Conservation (phyloP, 2,797 vertebrate species). For the Alcedo quadribrachys region DNA sequence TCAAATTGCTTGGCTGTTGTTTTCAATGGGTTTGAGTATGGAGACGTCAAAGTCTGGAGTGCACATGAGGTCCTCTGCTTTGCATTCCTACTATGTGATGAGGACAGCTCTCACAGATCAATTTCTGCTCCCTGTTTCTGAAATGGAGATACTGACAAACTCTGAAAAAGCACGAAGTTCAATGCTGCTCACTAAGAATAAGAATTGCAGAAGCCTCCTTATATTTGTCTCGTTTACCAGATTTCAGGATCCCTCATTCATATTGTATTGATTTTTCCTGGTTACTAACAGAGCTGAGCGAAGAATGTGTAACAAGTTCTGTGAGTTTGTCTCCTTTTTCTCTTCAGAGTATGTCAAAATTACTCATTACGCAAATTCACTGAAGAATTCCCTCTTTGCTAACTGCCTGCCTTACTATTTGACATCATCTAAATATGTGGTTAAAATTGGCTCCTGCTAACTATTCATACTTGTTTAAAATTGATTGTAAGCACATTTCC, state of each 20-base stretch:
- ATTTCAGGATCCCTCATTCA: constrained; percentile 27
- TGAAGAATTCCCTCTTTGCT: background rate
- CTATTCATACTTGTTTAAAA: constrained; percentile 3
- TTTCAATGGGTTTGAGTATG: background rate
- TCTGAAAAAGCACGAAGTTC: background rate
- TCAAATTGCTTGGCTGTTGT: background rate
- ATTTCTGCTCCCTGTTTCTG: constrained; percentile 28
- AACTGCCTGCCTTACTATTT: background rate
- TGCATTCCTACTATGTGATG: background rate
- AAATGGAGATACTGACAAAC: constrained; percentile 33
- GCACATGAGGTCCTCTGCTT: constrained; percentile 20
- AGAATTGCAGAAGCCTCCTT: background rate
- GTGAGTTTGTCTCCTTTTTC: background rate
- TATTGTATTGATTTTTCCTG: constrained; percentile 13
- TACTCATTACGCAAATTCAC: background rate
- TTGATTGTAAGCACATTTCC: constrained; percentile 19
- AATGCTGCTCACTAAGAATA: background rate
- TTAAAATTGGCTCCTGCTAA: constrained; percentile 9
- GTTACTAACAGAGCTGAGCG: background rate
- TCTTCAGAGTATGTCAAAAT: background rate
- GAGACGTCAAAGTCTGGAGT: constrained; percentile 19
- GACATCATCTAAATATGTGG: constrained; percentile 33
- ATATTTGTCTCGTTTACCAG: background rate
- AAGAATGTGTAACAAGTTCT: constrained; percentile 2
- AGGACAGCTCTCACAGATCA: constrained; percentile 39